Evolutionary conservation across 2,113 vertebrate species (phyloP).

Genomic region (Cisticola juncidis): DNA sequence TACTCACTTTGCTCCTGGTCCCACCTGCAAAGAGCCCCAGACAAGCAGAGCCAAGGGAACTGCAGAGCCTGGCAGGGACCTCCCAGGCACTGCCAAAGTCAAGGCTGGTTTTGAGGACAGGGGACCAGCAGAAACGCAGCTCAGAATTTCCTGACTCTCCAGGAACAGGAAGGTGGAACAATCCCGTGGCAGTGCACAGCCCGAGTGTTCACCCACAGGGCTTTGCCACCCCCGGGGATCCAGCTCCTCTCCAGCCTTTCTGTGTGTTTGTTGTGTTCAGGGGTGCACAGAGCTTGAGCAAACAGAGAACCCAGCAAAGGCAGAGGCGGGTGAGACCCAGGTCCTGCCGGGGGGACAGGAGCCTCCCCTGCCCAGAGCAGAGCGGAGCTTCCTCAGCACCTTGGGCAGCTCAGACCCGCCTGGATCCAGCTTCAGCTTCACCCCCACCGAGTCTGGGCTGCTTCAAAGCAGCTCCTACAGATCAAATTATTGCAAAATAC

Average conservation of each 20-base stretch:
- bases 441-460: background rate
- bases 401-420: background rate
- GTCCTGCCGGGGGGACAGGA: background rate
- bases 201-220: accelerated
- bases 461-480: background rate
- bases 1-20: accelerated
- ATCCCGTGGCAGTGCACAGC: background rate
- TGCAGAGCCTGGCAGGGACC: background rate
- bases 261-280: background rate
- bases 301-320: background rate
- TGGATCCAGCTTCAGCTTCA: background rate
- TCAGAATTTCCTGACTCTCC: background rate
- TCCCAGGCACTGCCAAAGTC: background rate
- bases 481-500: background rate
- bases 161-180: background rate
- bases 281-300: background rate
- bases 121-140: background rate
- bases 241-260: accelerated
- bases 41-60: background rate
- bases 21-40: background rate
- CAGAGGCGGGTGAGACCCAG: background rate
- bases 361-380: background rate
- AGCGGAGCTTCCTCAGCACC: accelerated
- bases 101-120: background rate
- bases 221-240: background rate